phyloP scores from a whole-genome alignment of 2,888 invertebrate species.

The Lypha dubia region DNA sequence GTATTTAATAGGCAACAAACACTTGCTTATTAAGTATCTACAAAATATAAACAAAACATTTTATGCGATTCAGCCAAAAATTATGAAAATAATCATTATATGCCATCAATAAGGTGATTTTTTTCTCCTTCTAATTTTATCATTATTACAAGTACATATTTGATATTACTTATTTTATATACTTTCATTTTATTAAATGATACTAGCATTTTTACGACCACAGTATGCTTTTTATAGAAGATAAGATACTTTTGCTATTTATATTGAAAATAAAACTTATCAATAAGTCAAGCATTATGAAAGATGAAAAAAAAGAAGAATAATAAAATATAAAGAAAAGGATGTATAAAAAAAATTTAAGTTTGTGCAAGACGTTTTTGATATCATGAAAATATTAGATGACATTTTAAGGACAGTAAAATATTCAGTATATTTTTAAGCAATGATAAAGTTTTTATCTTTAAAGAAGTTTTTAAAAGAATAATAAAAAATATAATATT shows the following conservation, averaged over 20 bases:
- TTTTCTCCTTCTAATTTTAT: background rate
- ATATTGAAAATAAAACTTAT: slow-evolving; percentile 54
- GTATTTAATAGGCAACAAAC: slow-evolving; percentile 50
- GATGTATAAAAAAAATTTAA: background rate
- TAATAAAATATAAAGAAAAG: slow-evolving; percentile 1
- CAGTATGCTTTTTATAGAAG: slow-evolving; percentile 62
- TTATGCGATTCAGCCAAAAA: slow-evolving; percentile 54
- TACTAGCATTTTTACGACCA: slow-evolving; percentile 49
- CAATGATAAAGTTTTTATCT: background rate
- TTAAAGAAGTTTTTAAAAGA: background rate
- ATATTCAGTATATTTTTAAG: background rate
- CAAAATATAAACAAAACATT: slow-evolving; percentile 29
- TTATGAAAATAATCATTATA: slow-evolving; percentile 37
- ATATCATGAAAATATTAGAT: slow-evolving; percentile 26
- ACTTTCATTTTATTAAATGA: slow-evolving; percentile 57
- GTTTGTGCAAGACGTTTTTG: background rate
- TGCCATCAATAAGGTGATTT: slow-evolving; percentile 3
- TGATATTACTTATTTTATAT: slow-evolving; percentile 46
- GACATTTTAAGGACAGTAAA: background rate
- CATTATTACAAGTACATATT: slow-evolving; percentile 38
- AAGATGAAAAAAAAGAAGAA: background rate
- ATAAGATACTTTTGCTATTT: slow-evolving; percentile 49
- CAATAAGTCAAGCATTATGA: slow-evolving; percentile 52
- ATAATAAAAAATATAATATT: background rate
- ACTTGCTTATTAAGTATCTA: slow-evolving; percentile 39